Base-by-base conservation (phyloP, 2,888 invertebrate species). In the Dugesia japonica region DNA sequence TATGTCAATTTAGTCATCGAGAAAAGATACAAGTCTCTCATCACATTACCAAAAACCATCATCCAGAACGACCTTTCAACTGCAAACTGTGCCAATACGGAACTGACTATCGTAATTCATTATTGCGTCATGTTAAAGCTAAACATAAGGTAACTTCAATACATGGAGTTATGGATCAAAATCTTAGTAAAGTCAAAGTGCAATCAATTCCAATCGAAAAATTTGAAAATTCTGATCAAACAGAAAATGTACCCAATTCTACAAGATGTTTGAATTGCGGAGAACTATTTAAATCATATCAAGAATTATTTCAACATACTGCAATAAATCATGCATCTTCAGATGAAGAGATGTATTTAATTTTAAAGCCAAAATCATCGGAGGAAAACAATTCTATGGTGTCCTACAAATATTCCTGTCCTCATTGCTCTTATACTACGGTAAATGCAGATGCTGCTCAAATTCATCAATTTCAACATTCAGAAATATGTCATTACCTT, bases 81-180 rank as follows among this genome's bases (percentile, higher is more conserved):
- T 85, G 85, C 79, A 80, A 81, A 1, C 78, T 82, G 4, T 86
- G 86, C 80, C 82, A 82, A 7, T 81, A 83, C 74, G 80, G 82
- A 28, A 83, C 84, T 28, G 84, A 84, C 77, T 85, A 84, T 80
- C 81, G 82, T 75, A 82, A 83, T 78, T 83, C 83, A 1, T 81
- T 85, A 20, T 81, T 83, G 42, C 80, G 83, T 1, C 85, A 85
- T 76, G 79, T 80, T 26, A 79, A 78, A 33, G 76, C 78, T 73
- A 79, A 78, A 76, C 83, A 80, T 26, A 27, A 56, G 7, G 75
- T 74, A 26, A 38, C 23, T 86, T 87, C 80, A 83, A 84, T 28
- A 87, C 87, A 80, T 20, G 26, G n/a, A n/a, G 31, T 56, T 38
- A 74, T 74, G 74, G 33, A 26, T 13, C 74, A 74, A 74, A 74